Percentiles rank a stretch among this genome's conserved stretches.
Evolutionary conservation across 2,888 invertebrate species (phyloP).

Genomic region (Rugalucina vietnamica): DNA sequence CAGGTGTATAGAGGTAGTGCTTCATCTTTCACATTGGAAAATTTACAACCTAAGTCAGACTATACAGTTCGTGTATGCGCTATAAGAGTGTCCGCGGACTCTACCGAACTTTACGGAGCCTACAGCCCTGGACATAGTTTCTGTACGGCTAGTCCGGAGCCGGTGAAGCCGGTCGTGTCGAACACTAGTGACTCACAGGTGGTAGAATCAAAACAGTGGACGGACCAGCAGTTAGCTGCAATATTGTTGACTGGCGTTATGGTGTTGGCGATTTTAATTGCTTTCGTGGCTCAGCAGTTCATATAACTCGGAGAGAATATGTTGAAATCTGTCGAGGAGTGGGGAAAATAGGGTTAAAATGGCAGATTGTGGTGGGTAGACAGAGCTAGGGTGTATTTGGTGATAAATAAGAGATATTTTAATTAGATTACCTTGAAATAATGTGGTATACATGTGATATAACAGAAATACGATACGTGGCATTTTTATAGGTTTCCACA

Average conservation of each 20-base stretch:
- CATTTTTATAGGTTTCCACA: no score
- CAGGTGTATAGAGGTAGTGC: conserved; percentile 85
- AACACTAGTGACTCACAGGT: conserved; percentile 59
- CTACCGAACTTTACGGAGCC: conserved; percentile 88
- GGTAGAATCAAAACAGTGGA: conserved; percentile 82
- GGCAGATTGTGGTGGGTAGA: no score
- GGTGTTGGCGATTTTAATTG: conserved; percentile 87
- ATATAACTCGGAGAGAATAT: no score
- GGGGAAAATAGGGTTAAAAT: no score
- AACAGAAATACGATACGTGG: no score
- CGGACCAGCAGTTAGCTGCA: conserved; percentile 88
- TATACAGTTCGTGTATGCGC: conserved; percentile 92
- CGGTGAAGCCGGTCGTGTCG: conserved; percentile 60
- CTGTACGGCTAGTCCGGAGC: conserved; percentile 84
- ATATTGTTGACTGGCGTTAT: conserved; percentile 87
- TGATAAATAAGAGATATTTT: no score
- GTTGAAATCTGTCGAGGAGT: no score
- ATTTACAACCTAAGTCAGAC: conserved; percentile 90
- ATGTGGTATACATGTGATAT: no score
- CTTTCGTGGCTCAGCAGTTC: conserved; percentile 86
- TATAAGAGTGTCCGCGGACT: conserved; percentile 87
- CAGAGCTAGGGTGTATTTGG: no score
- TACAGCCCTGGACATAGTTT: conserved; percentile 89
- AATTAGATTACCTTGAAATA: no score
- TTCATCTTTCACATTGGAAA: conserved; percentile 85